phyloP scores from a whole-genome alignment of 2,888 invertebrate species.

The Epinotia brunnichana region DNA sequence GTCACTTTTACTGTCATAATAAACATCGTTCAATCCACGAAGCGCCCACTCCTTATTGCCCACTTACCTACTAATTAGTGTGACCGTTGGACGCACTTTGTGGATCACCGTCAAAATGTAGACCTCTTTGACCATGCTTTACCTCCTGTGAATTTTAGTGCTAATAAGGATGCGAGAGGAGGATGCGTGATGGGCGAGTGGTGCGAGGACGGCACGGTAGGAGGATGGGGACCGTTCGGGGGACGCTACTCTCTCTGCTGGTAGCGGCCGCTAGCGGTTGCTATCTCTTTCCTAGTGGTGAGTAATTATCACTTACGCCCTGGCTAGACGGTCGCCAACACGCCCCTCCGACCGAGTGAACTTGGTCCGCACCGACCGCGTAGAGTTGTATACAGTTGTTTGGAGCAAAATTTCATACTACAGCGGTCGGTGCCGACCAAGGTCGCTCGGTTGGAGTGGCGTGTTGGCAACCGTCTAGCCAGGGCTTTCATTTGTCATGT shows the following conservation, averaged over 20 bases:
- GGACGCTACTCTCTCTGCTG: slow-evolving; percentile 57
- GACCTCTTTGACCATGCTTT: background rate
- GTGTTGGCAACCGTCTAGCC: too few species aligned
- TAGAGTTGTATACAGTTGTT: too few species aligned
- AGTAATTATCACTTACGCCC: slow-evolving; percentile 51
- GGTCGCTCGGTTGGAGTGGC: too few species aligned
- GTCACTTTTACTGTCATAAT: too few species aligned
- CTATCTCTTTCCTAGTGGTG: slow-evolving; percentile 83
- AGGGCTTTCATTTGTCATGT: too few species aligned
- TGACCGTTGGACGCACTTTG: background rate
- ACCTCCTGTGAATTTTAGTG: background rate
- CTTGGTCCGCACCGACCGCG: too few species aligned
- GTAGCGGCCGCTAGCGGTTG: slow-evolving; percentile 69
- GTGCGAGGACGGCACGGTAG: slow-evolving; percentile 53
- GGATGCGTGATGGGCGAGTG: slow-evolving; percentile 66
- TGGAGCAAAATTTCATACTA: too few species aligned
- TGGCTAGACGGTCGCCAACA: too few species aligned
- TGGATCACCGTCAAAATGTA: background rate
- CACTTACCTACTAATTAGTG: background rate
- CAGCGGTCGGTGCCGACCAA: too few species aligned
- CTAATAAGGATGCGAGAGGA: slow-evolving; percentile 51
- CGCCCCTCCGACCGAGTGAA: too few species aligned
- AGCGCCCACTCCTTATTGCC: too few species aligned
- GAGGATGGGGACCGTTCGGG: slow-evolving; percentile 65
- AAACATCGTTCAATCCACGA: too few species aligned